Percentiles rank a stretch among this genome's conserved stretches.
phyloP scores from a whole-genome alignment of 1,140 invertebrate genomes.

The Bombus terrestris region DNA sequence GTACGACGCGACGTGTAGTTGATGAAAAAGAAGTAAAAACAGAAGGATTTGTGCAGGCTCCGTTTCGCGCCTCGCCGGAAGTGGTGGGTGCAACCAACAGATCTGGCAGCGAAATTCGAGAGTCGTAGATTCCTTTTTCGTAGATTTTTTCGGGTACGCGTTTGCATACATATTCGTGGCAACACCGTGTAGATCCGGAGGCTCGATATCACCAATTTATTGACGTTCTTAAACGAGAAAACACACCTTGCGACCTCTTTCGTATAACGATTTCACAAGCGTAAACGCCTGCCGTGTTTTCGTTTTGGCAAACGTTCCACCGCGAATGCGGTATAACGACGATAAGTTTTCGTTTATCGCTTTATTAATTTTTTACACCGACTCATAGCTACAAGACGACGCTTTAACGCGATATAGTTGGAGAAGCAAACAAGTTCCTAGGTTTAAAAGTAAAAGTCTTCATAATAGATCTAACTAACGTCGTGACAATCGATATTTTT shows the following conservation, averaged over 20 bases:
- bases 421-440: too few relatives aligned
- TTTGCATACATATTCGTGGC: not conserved
- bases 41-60: slow-evolving; percentile 19
- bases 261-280: slow-evolving; percentile 25
- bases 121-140: slow-evolving; percentile 40
- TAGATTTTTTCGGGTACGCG: slow-evolving; percentile 9
- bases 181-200: slow-evolving; percentile 51
- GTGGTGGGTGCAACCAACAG: slow-evolving; percentile 41
- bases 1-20: slow-evolving; percentile 17
- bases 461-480: too few relatives aligned
- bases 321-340: too few relatives aligned
- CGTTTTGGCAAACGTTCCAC: too few relatives aligned
- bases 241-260: slow-evolving; percentile 35
- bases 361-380: too few relatives aligned
- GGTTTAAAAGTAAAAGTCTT: too few relatives aligned
- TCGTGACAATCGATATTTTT: too few relatives aligned
- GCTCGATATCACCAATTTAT: slow-evolving; percentile 63
- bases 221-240: slow-evolving; percentile 30
- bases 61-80: slow-evolving; percentile 51
- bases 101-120: slow-evolving; percentile 59
- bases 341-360: too few relatives aligned
- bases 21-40: slow-evolving; percentile 43
- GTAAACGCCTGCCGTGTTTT: not conserved
- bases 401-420: too few relatives aligned
- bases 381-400: too few relatives aligned